Evolutionary conservation across 35 echinoderm and acorn worm species (phyloP), one percentile per base, ranked within the genome.

Genomic region (Patiria miniata): DNA sequence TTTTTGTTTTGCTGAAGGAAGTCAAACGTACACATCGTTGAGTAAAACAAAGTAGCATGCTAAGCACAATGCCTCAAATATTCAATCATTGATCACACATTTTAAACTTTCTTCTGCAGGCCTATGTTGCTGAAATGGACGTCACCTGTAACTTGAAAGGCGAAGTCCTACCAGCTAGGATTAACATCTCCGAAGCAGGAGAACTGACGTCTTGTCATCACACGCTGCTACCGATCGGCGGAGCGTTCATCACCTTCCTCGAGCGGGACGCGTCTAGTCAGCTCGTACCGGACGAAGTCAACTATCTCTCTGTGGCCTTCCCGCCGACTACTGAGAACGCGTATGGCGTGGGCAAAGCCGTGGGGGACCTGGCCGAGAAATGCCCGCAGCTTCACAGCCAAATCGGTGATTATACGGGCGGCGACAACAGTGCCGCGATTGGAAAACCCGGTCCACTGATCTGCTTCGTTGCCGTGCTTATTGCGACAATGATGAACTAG

Each of bases 131-230:
- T 32, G 34, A 26, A 32, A 73, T 73, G 65, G 26, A 73, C 18
- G 65, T 73, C 14, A 73, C 34, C 65, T 73, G 65, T 34, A 16
- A 32, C 65, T 73, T 73, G 7, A 73, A 73, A 30, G 65, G 65
- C 14, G 65, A 16, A 73, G 65, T 32, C 34, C 65, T 73, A 23
- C 65, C 65, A 2, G 10, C 65, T 14, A 73, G 22, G 29, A 73
- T 73, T 7, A 73, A 73, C 65, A 73, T 73, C 65, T 32, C 65
- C 21, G 65, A 73, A 30, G 65, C 29, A 73, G 65, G 65, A 22
- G 0, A 36, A 34, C 34, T 73, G 34, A 73, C 65, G 0, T 73
- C 65, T 7, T 73, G 65, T 16, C 30, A 73, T 73, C 65, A 73
- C 65, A 73, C 65, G 65, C 26, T 32, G n/a, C 34, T 73, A 30